These are phyloP conservation scores for Drosophila albomicans DNA, from an alignment of 1,140 invertebrate species.

Conservation along the genomic window DNA sequence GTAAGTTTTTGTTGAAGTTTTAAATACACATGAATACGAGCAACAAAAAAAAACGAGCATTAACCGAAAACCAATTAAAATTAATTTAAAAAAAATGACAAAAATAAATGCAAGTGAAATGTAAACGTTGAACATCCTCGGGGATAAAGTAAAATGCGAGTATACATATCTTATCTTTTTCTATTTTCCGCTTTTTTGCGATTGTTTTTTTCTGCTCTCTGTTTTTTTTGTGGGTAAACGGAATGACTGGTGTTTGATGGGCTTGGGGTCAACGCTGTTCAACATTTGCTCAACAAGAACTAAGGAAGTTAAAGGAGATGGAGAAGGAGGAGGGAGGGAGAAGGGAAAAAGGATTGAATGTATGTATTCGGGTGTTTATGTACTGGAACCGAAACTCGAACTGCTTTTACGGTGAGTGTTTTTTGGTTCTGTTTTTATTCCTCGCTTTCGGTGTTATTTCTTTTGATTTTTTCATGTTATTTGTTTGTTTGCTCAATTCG, in stretches of 20 bases:
- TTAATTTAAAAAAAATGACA: too few species aligned
- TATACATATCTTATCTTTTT: background rate
- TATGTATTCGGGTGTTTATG: constrained; percentile 32
- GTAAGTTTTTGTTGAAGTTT: too few species aligned
- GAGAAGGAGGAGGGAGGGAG: background rate
- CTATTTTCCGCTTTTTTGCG: constrained; percentile 1
- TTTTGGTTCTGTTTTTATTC: background rate
- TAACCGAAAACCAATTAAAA: too few species aligned
- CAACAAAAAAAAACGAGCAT: too few species aligned
- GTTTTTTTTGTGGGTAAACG: background rate
- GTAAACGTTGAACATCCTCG: background rate
- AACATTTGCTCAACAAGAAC: background rate
- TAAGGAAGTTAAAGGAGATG: too few species aligned
- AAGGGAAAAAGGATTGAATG: constrained; percentile 31
- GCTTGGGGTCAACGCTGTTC: too few species aligned
- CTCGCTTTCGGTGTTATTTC: background rate
- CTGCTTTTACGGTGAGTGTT: constrained; percentile 21
- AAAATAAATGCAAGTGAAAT: too few species aligned
- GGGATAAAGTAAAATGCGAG: background rate
- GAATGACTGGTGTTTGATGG: background rate
- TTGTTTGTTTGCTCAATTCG: constrained; percentile 44
- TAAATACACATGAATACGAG: too few species aligned
- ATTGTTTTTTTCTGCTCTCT: constrained; percentile 1
- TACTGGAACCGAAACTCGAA: constrained; percentile 42
- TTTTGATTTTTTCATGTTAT: constrained; percentile 23